Percentiles rank a stretch among this genome's conserved stretches.
Evolutionary conservation across 2,888 invertebrate genomes (phyloP).

Genomic region (Chrysodeixis includens): DNA sequence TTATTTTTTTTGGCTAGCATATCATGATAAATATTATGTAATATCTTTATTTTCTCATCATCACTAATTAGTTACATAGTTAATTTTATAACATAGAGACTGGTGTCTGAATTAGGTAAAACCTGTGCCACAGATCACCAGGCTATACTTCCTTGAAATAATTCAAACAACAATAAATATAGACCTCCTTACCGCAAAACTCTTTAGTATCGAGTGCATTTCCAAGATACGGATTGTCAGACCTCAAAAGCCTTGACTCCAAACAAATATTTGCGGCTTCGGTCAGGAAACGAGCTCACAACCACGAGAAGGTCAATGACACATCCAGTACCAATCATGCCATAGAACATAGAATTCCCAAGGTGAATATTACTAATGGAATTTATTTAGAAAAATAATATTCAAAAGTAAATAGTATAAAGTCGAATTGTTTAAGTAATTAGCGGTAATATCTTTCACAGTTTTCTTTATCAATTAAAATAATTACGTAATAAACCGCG

Average conservation of each 20-base stretch:
- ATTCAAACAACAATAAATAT: too few relatives aligned
- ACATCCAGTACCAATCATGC: constrained; percentile 1
- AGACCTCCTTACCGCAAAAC: background rate
- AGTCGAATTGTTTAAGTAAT: constrained; percentile 10
- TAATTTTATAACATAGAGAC: too few relatives aligned
- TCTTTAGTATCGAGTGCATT: background rate
- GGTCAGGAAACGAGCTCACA: constrained; percentile 1
- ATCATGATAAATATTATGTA: too few relatives aligned
- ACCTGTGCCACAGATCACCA: too few relatives aligned
- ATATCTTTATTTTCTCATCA: too few relatives aligned
- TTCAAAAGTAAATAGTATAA: background rate
- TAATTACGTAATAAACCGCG: constrained; percentile 33
- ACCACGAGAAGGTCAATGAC: constrained; percentile 4
- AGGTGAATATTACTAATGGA: background rate
- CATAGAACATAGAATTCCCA: background rate
- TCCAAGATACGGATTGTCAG: background rate
- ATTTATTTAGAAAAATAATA: background rate
- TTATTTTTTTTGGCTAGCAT: too few relatives aligned
- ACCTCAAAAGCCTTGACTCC: background rate
- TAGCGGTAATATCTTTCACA: constrained; percentile 17
- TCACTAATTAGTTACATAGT: too few relatives aligned
- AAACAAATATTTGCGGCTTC: background rate
- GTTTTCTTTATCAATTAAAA: constrained; percentile 43
- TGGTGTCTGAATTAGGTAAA: too few relatives aligned
- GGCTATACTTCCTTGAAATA: too few relatives aligned